phyloP scores from a whole-genome alignment of 1,140 invertebrate species.

The Trachymyrmex cornetzi region DNA sequence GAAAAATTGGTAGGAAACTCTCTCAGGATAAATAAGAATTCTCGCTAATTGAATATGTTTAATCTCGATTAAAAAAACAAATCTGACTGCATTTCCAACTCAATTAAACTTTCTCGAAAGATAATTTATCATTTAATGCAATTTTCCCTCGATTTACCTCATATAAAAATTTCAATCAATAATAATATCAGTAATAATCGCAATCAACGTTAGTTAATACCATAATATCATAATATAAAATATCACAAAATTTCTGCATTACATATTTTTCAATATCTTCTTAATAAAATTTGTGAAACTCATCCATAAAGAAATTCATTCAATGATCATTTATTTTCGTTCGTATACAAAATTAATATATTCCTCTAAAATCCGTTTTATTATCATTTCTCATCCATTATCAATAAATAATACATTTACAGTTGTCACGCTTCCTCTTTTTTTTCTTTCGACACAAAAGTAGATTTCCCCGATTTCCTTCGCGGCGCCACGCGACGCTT shows the following conservation, averaged over 20 bases:
- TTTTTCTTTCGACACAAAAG: not conserved
- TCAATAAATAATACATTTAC: not conserved
- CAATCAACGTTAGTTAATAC: slow-evolving; percentile 13
- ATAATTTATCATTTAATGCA: not conserved
- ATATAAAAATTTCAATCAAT: not conserved
- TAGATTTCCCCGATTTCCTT: not conserved
- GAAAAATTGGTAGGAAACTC: not conserved
- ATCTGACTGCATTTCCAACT: not conserved
- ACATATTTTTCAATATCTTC: not conserved
- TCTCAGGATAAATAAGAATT: not conserved
- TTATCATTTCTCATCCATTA: not conserved
- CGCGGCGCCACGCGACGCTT: not conserved
- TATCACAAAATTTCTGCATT: not conserved
- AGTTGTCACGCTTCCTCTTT: not conserved
- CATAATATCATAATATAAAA: not conserved
- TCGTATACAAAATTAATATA: not conserved
- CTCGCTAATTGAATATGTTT: not conserved
- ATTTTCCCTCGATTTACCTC: not conserved
- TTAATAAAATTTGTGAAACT: not conserved
- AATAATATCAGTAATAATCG: slow-evolving; percentile 2
- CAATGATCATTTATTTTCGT: not conserved
- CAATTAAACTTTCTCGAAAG: not conserved
- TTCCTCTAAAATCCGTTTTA: not conserved
- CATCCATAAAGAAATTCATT: not conserved
- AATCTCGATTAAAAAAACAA: not conserved